These are phyloP conservation scores for Dugesia japonica DNA, from an alignment of 2,888 invertebrate species.

Conservation along the genomic window DNA sequence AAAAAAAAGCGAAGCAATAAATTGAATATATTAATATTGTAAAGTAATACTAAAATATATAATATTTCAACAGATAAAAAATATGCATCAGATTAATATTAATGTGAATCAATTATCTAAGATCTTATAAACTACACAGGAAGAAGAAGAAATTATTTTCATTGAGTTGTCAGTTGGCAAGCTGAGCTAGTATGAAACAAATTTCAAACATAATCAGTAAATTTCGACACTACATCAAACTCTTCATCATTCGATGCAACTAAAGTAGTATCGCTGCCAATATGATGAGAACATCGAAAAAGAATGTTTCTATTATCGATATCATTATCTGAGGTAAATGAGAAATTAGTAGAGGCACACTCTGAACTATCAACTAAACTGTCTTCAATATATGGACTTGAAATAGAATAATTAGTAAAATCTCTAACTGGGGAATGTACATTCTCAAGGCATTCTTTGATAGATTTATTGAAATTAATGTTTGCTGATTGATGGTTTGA, in stretches of 20 bases:
- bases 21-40: not conserved
- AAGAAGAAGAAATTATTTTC: not conserved
- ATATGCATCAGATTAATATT: slow-evolving; percentile 4
- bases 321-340: not conserved
- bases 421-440: slow-evolving; percentile 20
- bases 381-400: slow-evolving; percentile 6
- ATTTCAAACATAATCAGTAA: not conserved
- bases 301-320: slow-evolving; percentile 1
- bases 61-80: slow-evolving; percentile 6
- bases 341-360: slow-evolving; percentile 8
- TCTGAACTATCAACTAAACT: slow-evolving; percentile 20
- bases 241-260: slow-evolving; percentile 12
- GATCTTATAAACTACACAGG: slow-evolving; percentile 4
- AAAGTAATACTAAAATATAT: slow-evolving; percentile 14
- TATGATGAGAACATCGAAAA: not conserved
- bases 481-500: not conserved
- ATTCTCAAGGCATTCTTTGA: slow-evolving; percentile 9
- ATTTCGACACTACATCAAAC: not conserved
- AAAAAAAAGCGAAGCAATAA: too few species aligned
- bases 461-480: not conserved
- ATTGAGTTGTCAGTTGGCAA: not conserved
- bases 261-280: slow-evolving; percentile 3
- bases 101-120: not conserved
- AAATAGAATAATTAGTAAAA: slow-evolving; percentile 14
- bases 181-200: not conserved